Evolutionary conservation across 2,113 vertebrate genomes (phyloP), one percentile per base, ranked within the genome.

Genomic region (Oenanthe oenanthe): DNA sequence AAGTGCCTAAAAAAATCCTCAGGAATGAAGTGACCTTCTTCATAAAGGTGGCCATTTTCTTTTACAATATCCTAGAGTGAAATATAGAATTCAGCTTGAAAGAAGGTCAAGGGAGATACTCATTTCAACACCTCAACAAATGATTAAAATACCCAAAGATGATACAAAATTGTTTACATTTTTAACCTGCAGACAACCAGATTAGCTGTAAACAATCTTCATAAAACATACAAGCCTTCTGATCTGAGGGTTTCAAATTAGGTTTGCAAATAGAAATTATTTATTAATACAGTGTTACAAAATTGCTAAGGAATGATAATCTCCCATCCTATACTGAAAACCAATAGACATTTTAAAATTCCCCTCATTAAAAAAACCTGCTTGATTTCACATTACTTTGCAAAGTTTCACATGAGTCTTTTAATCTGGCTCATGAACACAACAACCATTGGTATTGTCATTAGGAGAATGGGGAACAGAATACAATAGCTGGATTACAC

Each of bases 1-100:
- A 98, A 98, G 94, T 96, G 97, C 70, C 88, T 95, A 96, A 98
- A 98, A 97, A 98, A 98, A 9, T 98, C 93, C 96, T 97, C 97
- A 68, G 98, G 98, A 96, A 97, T 79, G 91, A 98, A 98, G 17
- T 1, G 72, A 65, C 73, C 95, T 94, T 94, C 93, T 92, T 97
- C 94, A 95, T 95, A 96, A 88, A 97, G 95, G 65, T 96, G 97
- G 85, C 89, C 97, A 79, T 94, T 95, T 92, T 97, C 92, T 91
- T 93, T 97, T 95, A 97, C 96, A 96, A 97, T 93, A 98, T 97
- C 92, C 98, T 98, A 92, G 40, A 42, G 26, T 72, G 88, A 94
- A 95, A 92, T 58, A 45, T 4, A 36, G 66, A 90, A 83, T 66
- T 91, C 7, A 40, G 4, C 21, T 93, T 94, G 57, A 90, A 90